phyloP scores from a whole-genome alignment of 1,140 invertebrate species.

The Colletes gigas region DNA sequence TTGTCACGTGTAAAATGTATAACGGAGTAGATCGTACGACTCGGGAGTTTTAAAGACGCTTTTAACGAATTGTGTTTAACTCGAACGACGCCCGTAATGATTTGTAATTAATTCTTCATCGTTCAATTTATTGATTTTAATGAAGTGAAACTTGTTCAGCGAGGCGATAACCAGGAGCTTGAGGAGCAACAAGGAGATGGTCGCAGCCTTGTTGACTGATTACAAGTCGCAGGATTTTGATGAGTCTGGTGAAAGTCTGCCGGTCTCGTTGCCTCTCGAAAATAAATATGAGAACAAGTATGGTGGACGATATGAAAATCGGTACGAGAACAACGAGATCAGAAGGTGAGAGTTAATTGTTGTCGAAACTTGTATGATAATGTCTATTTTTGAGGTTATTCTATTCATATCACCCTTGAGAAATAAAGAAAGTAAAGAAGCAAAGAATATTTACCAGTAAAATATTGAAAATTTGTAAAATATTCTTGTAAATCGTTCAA shows the following conservation, averaged over 20 bases:
- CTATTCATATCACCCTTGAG: too few species aligned
- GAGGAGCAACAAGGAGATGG: constrained; percentile 85
- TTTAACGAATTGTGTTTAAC: too few species aligned
- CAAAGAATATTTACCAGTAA: too few species aligned
- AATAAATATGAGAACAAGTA: constrained; percentile 62
- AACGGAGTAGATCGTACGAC: too few species aligned
- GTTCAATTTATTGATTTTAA: background rate
- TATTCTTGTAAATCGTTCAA: too few species aligned
- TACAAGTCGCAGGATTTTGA: constrained; percentile 76
- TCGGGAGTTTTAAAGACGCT: too few species aligned
- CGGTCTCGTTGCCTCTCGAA: constrained; percentile 56
- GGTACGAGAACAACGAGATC: constrained; percentile 78
- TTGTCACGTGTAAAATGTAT: background rate
- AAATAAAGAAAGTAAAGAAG: too few species aligned
- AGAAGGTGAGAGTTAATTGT: constrained; percentile 69
- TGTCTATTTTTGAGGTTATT: too few species aligned
- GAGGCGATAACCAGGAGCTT: constrained; percentile 90
- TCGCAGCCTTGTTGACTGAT: constrained; percentile 87
- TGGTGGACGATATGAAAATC: constrained; percentile 67
- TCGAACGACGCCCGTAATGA: background rate
- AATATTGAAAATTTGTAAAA: background rate
- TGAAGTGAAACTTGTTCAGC: constrained; percentile 77
- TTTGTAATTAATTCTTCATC: background rate
- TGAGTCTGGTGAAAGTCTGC: constrained; percentile 50
- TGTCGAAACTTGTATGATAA: too few species aligned